Evolutionary conservation across 2,888 invertebrate species (phyloP), one percentile per base, ranked within the genome.

Genomic region (Neelides folsomi): DNA sequence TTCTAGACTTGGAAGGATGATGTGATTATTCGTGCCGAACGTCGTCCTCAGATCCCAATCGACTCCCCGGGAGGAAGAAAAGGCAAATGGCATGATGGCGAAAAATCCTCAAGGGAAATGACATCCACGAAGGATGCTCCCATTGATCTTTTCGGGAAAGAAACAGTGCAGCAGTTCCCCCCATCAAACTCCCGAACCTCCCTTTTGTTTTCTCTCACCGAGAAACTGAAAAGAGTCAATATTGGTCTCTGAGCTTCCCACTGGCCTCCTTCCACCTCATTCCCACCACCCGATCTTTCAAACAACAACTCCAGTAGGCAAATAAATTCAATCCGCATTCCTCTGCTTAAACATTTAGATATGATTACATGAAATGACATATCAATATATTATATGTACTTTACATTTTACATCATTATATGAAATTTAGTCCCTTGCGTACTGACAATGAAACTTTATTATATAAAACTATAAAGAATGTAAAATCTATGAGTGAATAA

Each of bases 91-190:
- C 49, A 59, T 55, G 56, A 57, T 56, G 59, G 56, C 51, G 54
- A 53, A 48, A 49, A 52, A 59, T 57, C 53, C 62, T 60, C 60
- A 12, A 41, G 62, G 59, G 62, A 60, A 57, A 60, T 62, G 60
- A 56, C 59, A 59, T 54, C 49, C 52, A 55, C 51, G 54, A 59
- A 54, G 50, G 52, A 53, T 47, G 49, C 51, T 45, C 54, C 44
- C 58, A 57, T 60, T 60, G 60, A 57, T 59, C 57, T 55, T 57
- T 54, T 48, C n/a, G 12, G 6, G 18, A 10, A 16, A 16, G 39
- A 39, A 39, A 39, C 4, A 39, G 7, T 5, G 39, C 12, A 39
- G 5, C 16, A 16, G 8, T 39, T 16, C 7, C 16, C 13, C 27
- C 20, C 44, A 20, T 27, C 19, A 18, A 10, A 18, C 27, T 41